Evolutionary conservation across 1,140 invertebrate species (phyloP).

Genomic region (Caerostris extrusa): DNA sequence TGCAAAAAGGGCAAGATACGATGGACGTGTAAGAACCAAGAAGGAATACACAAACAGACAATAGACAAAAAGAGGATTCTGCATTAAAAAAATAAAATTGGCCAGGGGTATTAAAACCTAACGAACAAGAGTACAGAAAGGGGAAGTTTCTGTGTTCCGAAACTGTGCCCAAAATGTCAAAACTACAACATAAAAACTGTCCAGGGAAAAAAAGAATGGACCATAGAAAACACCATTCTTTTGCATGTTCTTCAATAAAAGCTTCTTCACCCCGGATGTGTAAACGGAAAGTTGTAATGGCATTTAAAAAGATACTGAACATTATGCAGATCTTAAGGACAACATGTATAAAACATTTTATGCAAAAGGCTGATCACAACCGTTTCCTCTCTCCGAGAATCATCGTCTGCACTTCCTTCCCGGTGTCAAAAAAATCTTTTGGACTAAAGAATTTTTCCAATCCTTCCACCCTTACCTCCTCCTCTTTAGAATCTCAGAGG

Average conservation of each 20-base stretch:
- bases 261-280: slow-evolving; percentile 32
- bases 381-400: neutral
- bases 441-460: neutral
- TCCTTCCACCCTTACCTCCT: neutral
- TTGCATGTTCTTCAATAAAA: neutral
- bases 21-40: neutral
- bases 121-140: neutral
- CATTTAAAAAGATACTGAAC: slow-evolving; percentile 76
- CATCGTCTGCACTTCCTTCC: slow-evolving; percentile 36
- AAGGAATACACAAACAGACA: slow-evolving; percentile 29
- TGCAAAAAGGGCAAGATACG: neutral
- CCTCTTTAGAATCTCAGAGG: neutral
- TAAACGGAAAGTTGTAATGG: slow-evolving; percentile 72
- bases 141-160: neutral
- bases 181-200: neutral
- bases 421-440: slow-evolving; percentile 35
- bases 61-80: slow-evolving; percentile 11
- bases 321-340: slow-evolving; percentile 73
- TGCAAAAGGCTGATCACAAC: slow-evolving; percentile 53
- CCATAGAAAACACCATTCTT: neutral
- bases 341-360: slow-evolving; percentile 75
- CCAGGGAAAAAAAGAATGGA: neutral
- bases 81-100: neutral
- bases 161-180: slow-evolving; percentile 1
- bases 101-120: slow-evolving; percentile 29